phyloP scores from a whole-genome alignment of 2,797 vertebrate genomes.

The Anniella stebbinsi region DNA sequence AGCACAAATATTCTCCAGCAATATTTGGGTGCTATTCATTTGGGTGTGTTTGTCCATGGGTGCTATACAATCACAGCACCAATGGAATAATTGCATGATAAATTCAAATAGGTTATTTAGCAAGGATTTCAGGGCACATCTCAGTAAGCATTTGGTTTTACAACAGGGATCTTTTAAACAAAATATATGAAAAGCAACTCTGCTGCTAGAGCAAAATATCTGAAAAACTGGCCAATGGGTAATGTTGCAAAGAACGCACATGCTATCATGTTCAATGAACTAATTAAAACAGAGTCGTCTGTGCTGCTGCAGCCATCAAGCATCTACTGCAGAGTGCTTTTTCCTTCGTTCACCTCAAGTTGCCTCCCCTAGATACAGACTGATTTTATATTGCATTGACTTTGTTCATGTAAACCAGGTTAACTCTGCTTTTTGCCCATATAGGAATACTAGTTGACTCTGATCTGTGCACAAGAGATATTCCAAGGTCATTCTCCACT shows the following conservation, averaged over 20 bases:
- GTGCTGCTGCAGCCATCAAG: background rate
- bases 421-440: background rate
- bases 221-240: background rate
- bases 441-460: no score
- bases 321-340: background rate
- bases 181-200: slow-evolving; percentile 30
- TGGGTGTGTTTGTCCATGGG: no score
- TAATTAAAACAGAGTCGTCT: slow-evolving; percentile 12
- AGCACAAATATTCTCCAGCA: background rate
- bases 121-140: slow-evolving; percentile 28
- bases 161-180: slow-evolving; percentile 16
- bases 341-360: background rate
- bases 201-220: background rate
- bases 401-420: background rate
- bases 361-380: background rate
- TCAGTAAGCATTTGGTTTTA: slow-evolving; percentile 26
- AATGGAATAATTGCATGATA: slow-evolving; percentile 8
- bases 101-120: slow-evolving; percentile 51
- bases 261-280: background rate
- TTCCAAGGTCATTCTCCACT: background rate
- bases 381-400: background rate
- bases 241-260: background rate
- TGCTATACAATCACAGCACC: background rate
- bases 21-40: no score
- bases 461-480: background rate